Percentiles rank a stretch among this genome's conserved stretches.
These are phyloP conservation scores for Hepsetus odoe DNA, from an alignment of 2,113 vertebrate genomes.

Conservation along the genomic window DNA sequence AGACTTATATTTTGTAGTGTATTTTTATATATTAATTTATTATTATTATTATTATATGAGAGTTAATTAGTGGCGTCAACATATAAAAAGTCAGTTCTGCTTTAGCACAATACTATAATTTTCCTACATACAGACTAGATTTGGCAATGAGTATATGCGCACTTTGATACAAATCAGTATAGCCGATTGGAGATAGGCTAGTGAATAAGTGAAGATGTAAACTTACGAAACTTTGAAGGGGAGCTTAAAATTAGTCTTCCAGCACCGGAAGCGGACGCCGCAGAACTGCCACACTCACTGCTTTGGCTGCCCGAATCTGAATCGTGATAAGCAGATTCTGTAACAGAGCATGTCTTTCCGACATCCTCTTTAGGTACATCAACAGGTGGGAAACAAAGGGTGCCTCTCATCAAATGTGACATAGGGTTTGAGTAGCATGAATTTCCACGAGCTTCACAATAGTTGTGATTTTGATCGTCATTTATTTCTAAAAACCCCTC, in stretches of 20 bases:
- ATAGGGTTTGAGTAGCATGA: neutral
- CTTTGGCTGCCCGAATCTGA: neutral
- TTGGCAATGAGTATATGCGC: too few relatives aligned
- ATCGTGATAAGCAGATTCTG: neutral
- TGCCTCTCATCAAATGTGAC: neutral
- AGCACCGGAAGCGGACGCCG: too few relatives aligned
- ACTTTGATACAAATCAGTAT: too few relatives aligned
- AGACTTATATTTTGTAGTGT: too few relatives aligned
- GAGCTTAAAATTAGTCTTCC: neutral
- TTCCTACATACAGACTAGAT: too few relatives aligned
- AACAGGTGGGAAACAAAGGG: constrained; percentile 15
- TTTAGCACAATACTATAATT: too few relatives aligned
- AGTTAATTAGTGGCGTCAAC: too few relatives aligned
- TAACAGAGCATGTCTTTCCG: neutral
- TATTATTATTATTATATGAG: too few relatives aligned
- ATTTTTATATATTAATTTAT: too few relatives aligned
- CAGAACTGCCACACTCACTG: neutral
- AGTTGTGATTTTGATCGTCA: neutral
- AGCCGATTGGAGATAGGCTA: too few relatives aligned
- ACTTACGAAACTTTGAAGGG: constrained; percentile 21
- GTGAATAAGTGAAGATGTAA: neutral
- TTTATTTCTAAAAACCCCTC: neutral
- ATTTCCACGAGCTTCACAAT: neutral
- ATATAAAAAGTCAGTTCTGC: too few relatives aligned
- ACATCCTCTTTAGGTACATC: neutral